Base-by-base conservation (phyloP, 1,140 invertebrate species). In the Schmidtea mediterranea region DNA sequence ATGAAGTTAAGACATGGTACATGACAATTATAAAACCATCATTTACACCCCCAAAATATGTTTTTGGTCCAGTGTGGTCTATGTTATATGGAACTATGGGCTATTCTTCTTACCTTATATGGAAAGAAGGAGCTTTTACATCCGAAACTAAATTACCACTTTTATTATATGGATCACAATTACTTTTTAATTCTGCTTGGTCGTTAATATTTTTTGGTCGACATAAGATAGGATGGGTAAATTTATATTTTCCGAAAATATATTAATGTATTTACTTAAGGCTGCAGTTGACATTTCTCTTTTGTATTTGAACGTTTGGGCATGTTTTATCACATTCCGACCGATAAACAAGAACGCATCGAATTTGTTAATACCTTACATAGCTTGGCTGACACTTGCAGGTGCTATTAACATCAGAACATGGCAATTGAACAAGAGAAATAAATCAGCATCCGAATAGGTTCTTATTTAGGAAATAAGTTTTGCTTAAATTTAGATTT, bases 151-250 rank as follows among this genome's bases (percentile, higher is more conserved):
- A 77, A 15, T 36, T 58, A 13, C 59, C 80, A 1, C 58, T 86
- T 18, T 66, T 74, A 0, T 58, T 78, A 21, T 84, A 80, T 55
- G 78, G 74, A 6, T 62, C 71, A 1, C 80, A 82, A 58, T 63
- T 86, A 41, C 71, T 74, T 0, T 62, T 83, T 0, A 86, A 84
- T 60, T 83, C 78, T 77, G 70, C 74, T 0, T 86, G 80, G 80
- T 74, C 77, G 1, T 80, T 79, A 8, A 73, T 83, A n/a, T 84
- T 84, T 65, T 84, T 84, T 63, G 75, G 75, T 39, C 54, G 67
- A 22, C 75, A 76, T 50, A 73, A 74, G 52, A 67, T 79, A 2
- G 77, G 79, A 66, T 70, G 73, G 71, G 80, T n/a, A n/a, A 59
- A 52, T 51, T 32, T 32, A 32, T 32, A 32, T 32, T 32, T n/a